Conservation (phyloP, 2,113 vertebrate genomes). For the Meleagris gallopavo region DNA sequence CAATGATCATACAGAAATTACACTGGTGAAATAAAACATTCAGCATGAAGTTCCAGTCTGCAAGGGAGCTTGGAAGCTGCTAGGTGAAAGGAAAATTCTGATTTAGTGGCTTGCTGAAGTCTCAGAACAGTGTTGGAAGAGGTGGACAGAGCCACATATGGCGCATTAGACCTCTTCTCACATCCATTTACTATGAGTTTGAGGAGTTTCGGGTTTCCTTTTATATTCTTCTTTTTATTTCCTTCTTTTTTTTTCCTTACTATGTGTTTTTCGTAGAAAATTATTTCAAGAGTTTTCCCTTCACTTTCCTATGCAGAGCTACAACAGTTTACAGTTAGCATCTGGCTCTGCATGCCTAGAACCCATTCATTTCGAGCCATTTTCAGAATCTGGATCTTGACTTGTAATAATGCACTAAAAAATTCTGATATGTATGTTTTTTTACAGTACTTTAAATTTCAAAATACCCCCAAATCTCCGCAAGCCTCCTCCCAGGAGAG, state of each 20-base stretch:
- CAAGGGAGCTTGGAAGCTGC: background rate
- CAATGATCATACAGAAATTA: background rate
- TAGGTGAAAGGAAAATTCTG: background rate
- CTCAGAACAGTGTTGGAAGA: background rate
- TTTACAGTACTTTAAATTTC: background rate
- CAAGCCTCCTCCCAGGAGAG: constrained; percentile 38
- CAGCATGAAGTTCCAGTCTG: background rate
- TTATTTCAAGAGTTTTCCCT: constrained; percentile 42
- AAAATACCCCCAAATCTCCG: background rate
- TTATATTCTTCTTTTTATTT: background rate
- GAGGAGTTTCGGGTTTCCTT: background rate
- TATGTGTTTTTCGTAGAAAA: background rate
- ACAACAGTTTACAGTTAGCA: constrained; percentile 7
- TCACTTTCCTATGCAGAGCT: constrained; percentile 19
- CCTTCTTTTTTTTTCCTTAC: fast-evolving
- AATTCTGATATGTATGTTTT: background rate
- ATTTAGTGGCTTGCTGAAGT: background rate
- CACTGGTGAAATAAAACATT: background rate
- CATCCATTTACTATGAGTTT: background rate
- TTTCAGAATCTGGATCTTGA: background rate
- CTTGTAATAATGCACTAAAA: background rate
- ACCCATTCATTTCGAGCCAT: constrained; percentile 15
- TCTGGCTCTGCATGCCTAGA: constrained; percentile 11
- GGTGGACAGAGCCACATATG: background rate
- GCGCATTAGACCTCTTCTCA: background rate